A percentile compares a stretch with the other conserved stretches of the same genome.
phyloP scores from a whole-genome alignment of 2,797 vertebrate genomes.

The Linurgus olivaceus region DNA sequence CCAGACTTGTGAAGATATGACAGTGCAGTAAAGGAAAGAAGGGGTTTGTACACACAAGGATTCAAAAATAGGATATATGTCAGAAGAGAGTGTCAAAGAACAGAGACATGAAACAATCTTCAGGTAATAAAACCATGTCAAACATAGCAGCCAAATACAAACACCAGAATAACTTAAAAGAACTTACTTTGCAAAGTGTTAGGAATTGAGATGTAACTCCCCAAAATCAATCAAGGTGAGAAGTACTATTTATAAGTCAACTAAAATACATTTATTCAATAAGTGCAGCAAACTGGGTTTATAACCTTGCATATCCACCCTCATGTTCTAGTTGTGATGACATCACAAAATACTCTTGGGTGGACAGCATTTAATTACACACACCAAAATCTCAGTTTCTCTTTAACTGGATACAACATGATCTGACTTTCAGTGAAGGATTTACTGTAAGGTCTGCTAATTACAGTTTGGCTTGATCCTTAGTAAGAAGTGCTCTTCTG shows the following conservation, averaged over 20 bases:
- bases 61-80: background rate
- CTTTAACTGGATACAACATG: background rate
- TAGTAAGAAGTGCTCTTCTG: background rate
- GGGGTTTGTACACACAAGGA: background rate
- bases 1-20: background rate
- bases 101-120: background rate
- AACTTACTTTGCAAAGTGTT: background rate
- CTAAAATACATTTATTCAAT: background rate
- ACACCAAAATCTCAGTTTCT: background rate
- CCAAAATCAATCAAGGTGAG: background rate
- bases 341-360: background rate
- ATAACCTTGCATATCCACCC: background rate
- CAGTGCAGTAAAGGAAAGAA: background rate
- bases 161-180: background rate
- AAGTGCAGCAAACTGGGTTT: background rate
- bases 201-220: background rate
- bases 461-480: background rate
- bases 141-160: background rate
- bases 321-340: background rate
- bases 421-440: slow-evolving; percentile 2
- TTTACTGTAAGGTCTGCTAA: background rate
- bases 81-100: background rate
- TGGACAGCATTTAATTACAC: background rate
- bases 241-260: background rate
- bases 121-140: background rate